A percentile compares a stretch with the other conserved stretches of the same genome.
These are phyloP conservation scores for Malurus melanocephalus DNA, from an alignment of 2,113 vertebrate genomes.

Conservation along the genomic window DNA sequence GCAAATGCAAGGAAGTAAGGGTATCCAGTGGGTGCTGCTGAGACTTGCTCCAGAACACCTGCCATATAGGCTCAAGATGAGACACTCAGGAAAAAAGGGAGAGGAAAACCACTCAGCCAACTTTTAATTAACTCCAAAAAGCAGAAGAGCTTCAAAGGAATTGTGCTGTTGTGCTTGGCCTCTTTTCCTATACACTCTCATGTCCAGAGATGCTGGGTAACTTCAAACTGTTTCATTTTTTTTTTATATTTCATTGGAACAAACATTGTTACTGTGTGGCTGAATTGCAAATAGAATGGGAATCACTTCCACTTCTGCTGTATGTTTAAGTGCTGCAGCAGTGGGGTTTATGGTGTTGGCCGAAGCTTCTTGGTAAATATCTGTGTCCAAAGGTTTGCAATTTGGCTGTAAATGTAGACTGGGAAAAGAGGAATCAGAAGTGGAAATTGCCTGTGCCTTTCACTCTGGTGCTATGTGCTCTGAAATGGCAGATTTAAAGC, in stretches of 20 bases:
- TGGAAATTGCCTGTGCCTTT: background rate
- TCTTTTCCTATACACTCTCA: background rate
- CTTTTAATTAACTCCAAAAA: slow-evolving; percentile 50
- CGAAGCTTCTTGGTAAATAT: background rate
- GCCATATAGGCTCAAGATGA: slow-evolving; percentile 26
- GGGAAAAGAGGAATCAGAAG: background rate
- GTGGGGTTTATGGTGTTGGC: background rate
- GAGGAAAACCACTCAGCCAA: slow-evolving; percentile 10
- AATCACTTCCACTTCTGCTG: background rate
- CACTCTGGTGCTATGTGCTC: background rate
- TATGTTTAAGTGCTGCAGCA: background rate
- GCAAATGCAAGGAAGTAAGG: slow-evolving; percentile 55
- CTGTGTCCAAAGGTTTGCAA: background rate
- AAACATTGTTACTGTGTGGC: background rate
- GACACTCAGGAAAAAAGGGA: background rate
- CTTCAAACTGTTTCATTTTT: background rate
- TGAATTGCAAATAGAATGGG: background rate
- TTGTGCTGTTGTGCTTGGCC: background rate
- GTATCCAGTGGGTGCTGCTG: slow-evolving; percentile 47
- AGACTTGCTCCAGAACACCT: slow-evolving; percentile 59
- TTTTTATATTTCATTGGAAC: background rate
- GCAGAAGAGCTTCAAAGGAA: slow-evolving; percentile 29
- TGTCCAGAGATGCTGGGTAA: background rate
- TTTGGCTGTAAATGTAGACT: background rate
- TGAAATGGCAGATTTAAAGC: background rate